Base-by-base conservation (phyloP, 2,888 invertebrate species). In the Trypoxylon attenuatum region DNA sequence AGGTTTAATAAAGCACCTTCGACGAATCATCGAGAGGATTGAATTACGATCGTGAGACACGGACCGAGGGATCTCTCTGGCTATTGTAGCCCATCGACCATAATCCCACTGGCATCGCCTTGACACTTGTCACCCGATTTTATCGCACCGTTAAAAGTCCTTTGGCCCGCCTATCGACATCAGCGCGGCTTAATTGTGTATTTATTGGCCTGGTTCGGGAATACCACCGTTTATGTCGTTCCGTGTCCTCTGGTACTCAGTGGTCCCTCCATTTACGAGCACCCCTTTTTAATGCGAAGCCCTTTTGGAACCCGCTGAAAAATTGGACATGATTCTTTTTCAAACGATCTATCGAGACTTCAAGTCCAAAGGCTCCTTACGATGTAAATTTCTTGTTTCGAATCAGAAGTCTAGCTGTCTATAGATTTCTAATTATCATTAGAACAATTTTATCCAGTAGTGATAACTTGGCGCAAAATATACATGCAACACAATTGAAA, bases 81-180 rank as follows among this genome's bases (percentile, higher is more conserved):
- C 77, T 77, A 80, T 82, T 81, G 79, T 80, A 29, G 23, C 3
- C 21, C 22, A 19, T 42, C 29, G 45, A 22, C 27, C 15, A 45
- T 64, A 71, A 70, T 63, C 63, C 67, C 52, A 21, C 33, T 47
- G 41, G 38, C 42, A 23, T 53, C 47, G 19, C 50, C 69, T 66
- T 84, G 84, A 84, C 84, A 84, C 83, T 83, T 84, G 84, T 84
- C 84, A 81, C 81, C 74, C 58, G 80, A 78, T 84, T 85, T 85
- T 82, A 85, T 85, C 83, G 78, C 77, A 68, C 82, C 83, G 82
- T 85, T 83, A 83, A 85, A 81, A 58, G 47, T 63, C 66, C 33
- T 21, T 38, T 33, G 61, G 50, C 23, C 60, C 67, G 53, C 67
- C 65, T 78, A 82, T 83, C 80, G 82, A 80, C 81, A 80, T 74